These are phyloP conservation scores for Carlito syrichta DNA, from an alignment of 2,113 vertebrate genomes.

Conservation along the genomic window DNA sequence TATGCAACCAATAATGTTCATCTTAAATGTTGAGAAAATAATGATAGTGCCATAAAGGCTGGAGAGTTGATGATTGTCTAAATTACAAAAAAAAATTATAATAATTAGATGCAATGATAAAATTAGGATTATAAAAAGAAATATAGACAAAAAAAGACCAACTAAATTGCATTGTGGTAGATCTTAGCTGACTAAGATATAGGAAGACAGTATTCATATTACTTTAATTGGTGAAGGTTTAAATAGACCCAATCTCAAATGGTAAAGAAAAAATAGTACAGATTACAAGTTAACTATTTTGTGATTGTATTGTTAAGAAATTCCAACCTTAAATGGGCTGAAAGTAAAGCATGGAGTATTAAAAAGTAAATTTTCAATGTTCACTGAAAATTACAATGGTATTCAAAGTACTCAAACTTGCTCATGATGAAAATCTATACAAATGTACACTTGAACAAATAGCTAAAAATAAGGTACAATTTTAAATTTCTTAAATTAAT, in stretches of 20 bases:
- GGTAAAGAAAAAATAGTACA: neutral
- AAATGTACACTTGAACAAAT: neutral
- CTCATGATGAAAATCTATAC: neutral
- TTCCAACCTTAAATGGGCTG: neutral
- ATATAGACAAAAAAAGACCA: neutral
- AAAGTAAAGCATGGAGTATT: neutral
- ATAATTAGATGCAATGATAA: neutral
- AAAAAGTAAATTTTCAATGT: neutral
- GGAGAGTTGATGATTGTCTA: neutral
- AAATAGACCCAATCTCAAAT: neutral
- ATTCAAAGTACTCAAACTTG: neutral
- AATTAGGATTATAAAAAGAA: neutral
- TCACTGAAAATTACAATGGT: neutral
- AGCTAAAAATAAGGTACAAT: neutral
- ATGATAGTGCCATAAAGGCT: neutral
- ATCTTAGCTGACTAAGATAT: neutral
- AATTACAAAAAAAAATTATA: neutral
- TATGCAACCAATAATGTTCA: neutral
- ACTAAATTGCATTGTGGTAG: neutral
- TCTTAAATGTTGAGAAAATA: neutral
- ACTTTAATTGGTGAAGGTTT: neutral
- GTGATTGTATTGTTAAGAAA: neutral
- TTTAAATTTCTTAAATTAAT: slow-evolving; percentile 42
- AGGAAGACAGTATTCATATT: neutral
- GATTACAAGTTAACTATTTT: no score